These are phyloP conservation scores for Lasioglossum villosulum DNA, from an alignment of 2,888 invertebrate species.

Conservation along the genomic window DNA sequence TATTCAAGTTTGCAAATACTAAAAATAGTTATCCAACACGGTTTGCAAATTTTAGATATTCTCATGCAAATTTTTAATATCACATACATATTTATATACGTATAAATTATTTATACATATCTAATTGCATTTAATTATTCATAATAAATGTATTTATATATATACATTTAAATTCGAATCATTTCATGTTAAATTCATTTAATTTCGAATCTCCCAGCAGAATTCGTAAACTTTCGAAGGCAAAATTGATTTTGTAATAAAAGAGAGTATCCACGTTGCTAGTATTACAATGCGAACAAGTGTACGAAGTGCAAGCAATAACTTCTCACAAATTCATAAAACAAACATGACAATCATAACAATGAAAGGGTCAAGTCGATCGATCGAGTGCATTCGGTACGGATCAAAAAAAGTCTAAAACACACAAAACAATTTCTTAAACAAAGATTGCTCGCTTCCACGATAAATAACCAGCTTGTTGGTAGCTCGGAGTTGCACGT, in stretches of 20 bases:
- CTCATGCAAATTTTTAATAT: no score
- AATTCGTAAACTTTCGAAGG: background rate
- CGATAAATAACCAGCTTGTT: background rate
- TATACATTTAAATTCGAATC: background rate
- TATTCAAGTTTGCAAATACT: no score
- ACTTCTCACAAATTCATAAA: background rate
- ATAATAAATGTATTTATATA: no score
- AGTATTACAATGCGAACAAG: background rate
- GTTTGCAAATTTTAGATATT: no score
- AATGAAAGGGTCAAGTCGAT: background rate
- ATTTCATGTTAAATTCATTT: no score
- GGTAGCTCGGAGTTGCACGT: background rate
- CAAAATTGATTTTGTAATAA: background rate
- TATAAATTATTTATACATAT: no score
- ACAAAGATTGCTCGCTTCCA: background rate
- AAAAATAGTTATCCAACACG: no score
- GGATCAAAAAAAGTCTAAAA: background rate
- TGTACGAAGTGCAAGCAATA: background rate
- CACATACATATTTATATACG: no score
- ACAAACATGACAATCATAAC: background rate
- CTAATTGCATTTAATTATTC: no score
- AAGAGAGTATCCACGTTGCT: background rate
- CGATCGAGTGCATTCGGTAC: no score
- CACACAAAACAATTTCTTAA: background rate
- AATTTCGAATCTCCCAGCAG: background rate